Conservation (phyloP, 2,888 invertebrate species). For the Himalopsyche anomala region DNA sequence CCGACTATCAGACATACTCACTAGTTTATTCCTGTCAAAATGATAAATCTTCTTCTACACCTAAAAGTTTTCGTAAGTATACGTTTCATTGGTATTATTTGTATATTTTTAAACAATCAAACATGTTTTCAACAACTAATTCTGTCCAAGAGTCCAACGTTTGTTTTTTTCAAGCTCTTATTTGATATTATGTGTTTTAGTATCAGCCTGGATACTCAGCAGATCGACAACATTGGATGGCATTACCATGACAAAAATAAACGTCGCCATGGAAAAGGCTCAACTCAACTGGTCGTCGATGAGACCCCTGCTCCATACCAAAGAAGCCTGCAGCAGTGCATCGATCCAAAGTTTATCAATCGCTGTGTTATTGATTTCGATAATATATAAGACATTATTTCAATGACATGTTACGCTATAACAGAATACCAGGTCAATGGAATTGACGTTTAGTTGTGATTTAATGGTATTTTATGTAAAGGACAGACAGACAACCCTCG, state of each 20-base stretch:
- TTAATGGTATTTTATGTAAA: too few species aligned
- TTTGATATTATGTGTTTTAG: background rate
- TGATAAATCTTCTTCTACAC: background rate
- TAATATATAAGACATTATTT: background rate
- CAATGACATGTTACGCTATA: background rate
- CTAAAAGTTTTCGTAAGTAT: too few species aligned
- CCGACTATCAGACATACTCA: background rate
- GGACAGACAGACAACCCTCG: too few species aligned
- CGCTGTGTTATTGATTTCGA: background rate
- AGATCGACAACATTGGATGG: background rate
- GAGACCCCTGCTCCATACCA: background rate
- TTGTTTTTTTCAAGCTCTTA: too few species aligned
- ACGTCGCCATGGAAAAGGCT: background rate
- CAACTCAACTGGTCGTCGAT: background rate
- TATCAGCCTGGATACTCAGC: conserved; percentile 21
- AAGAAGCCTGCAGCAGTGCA: conserved; percentile 2
- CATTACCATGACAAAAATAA: background rate
- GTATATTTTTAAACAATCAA: too few species aligned
- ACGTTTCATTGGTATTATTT: too few species aligned
- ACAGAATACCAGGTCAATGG: background rate
- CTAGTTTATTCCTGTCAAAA: conserved; percentile 7
- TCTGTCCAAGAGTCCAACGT: too few species aligned
- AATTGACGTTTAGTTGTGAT: too few species aligned
- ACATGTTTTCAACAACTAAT: too few species aligned
- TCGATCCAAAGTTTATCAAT: background rate